phyloP scores from a whole-genome alignment of 2,888 invertebrate genomes.

The Drosophila meridionalis region DNA sequence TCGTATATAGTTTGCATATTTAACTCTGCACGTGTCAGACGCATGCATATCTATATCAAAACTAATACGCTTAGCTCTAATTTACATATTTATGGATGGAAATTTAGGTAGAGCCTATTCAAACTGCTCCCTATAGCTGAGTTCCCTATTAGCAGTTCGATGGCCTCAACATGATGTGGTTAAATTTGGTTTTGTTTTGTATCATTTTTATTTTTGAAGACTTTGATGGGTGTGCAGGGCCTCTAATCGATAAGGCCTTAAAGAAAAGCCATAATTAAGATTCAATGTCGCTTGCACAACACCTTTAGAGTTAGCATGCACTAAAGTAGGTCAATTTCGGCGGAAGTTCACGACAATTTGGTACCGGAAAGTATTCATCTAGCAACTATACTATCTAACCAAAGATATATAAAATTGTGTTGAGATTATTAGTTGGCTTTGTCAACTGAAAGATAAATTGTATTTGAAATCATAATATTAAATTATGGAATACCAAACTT shows the following conservation, averaged over 20 bases:
- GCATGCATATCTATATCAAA: constrained; percentile 11
- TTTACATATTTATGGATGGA: constrained; percentile 41
- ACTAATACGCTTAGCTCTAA: background rate
- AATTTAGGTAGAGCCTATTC: constrained; percentile 6
- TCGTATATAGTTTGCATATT: constrained; percentile 24
- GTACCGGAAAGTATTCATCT: constrained; percentile 12
- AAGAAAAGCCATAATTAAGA: constrained; percentile 63
- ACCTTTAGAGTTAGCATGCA: background rate
- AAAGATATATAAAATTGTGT: constrained; percentile 2
- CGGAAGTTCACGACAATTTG: constrained; percentile 20
- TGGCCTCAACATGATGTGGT: background rate
- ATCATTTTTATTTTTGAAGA: background rate
- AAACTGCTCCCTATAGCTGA: background rate
- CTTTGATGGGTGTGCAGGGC: constrained; percentile 26
- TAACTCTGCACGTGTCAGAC: background rate
- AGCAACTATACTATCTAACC: background rate
- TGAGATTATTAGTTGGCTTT: background rate
- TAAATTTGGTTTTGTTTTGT: background rate
- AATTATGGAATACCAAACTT: background rate
- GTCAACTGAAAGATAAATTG: constrained; percentile 6
- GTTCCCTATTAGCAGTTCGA: constrained; percentile 22
- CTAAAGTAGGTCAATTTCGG: constrained; percentile 31
- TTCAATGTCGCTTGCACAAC: constrained; percentile 61
- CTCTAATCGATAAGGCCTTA: constrained; percentile 47
- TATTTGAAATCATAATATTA: background rate